Evolutionary conservation across 92 coral and sea anemone species (phyloP).

Genomic region (Hydrozoanthus gracilis): DNA sequence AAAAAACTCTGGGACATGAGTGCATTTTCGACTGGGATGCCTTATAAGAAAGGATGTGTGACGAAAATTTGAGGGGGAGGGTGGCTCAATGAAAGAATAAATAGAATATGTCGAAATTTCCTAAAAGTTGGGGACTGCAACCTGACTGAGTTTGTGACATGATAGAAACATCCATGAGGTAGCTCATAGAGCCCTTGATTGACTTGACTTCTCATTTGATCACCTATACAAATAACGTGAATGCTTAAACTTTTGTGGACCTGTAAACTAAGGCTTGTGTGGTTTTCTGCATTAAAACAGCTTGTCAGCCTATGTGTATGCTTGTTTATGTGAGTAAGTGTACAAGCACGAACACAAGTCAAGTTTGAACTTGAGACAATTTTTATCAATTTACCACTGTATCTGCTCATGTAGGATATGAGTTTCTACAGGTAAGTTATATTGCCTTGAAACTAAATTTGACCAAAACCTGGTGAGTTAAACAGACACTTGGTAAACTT

Average conservation of each 20-base stretch:
- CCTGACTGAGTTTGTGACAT: too few species aligned
- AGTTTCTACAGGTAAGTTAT: conserved; percentile 10
- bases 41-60: too few species aligned
- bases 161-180: too few species aligned
- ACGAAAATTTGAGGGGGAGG: too few species aligned
- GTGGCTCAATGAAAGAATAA: too few species aligned
- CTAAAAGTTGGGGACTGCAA: too few species aligned
- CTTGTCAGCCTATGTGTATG: not conserved
- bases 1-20: too few species aligned
- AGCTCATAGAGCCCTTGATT: too few species aligned
- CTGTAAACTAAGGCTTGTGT: not conserved
- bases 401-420: not conserved
- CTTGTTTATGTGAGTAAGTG: conserved; percentile 17
- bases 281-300: conserved; percentile 1
- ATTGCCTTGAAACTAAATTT: conserved; percentile 47
- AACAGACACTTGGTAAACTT: conserved; percentile 71
- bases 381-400: conserved; percentile 8
- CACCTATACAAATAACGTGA: conserved; percentile 11
- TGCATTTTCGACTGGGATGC: too few species aligned
- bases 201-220: not conserved
- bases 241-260: conserved; percentile 7
- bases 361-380: conserved; percentile 29
- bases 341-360: conserved; percentile 13
- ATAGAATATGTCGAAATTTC: too few species aligned
- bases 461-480: conserved; percentile 72